Conservation (phyloP, 1,140 invertebrate species). For the Plodia interpunctella region DNA sequence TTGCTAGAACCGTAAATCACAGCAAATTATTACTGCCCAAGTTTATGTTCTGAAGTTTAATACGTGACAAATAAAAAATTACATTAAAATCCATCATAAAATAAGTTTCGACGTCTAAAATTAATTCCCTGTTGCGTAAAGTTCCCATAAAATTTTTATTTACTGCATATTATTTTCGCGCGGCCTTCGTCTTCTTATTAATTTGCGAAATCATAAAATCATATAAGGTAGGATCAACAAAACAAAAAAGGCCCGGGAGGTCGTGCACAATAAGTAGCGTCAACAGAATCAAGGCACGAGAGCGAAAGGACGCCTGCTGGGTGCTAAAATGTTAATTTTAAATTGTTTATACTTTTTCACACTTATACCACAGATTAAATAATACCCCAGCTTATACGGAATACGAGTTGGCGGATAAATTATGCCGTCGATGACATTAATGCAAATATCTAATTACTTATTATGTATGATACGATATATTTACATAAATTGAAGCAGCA, state of each 20-base stretch:
- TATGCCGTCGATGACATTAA: too few relatives aligned
- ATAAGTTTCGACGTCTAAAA: not conserved
- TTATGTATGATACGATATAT: too few relatives aligned
- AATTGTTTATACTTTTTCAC: not conserved
- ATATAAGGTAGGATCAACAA: slow-evolving; percentile 6
- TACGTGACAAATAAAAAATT: not conserved
- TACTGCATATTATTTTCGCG: not conserved
- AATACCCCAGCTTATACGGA: too few relatives aligned
- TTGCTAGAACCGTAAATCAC: too few relatives aligned
- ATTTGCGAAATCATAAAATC: slow-evolving; percentile 10
- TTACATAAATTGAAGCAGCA: too few relatives aligned
- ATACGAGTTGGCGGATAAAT: not conserved
- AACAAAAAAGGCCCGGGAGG: not conserved
- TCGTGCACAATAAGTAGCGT: slow-evolving; percentile 4
- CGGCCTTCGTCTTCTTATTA: not conserved
- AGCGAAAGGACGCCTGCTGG: slow-evolving; percentile 7
- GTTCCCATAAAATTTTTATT: not conserved
- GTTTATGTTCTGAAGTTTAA: too few relatives aligned
- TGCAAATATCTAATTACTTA: too few relatives aligned
- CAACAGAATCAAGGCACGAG: slow-evolving; percentile 7
- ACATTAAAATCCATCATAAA: not conserved
- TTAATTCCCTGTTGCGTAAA: not conserved
- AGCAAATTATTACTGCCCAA: too few relatives aligned
- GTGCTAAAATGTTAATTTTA: slow-evolving; percentile 4
- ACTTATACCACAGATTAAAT: too few relatives aligned